Percentiles rank a stretch among this genome's conserved stretches.
Evolutionary conservation across 2,888 invertebrate species (phyloP).

Genomic region (Amiota mariae): DNA sequence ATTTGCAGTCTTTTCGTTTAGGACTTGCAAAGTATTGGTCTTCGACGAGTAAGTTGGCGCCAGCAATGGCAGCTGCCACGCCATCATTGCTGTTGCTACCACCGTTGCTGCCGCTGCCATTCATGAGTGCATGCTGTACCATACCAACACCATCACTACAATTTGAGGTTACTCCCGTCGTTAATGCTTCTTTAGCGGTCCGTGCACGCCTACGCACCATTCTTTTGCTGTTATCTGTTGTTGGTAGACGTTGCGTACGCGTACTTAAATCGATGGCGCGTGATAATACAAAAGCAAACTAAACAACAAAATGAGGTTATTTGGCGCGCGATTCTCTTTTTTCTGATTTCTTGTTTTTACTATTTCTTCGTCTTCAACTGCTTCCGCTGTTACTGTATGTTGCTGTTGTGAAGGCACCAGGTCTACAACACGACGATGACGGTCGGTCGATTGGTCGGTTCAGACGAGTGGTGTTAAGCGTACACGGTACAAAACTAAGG

Average conservation of each 20-base stretch:
- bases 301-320: conserved; percentile 29
- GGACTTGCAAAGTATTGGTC: conserved; percentile 73
- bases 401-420: neutral
- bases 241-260: conserved; percentile 19
- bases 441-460: neutral
- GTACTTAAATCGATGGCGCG: conserved; percentile 30
- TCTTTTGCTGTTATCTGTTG: conserved; percentile 44
- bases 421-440: neutral
- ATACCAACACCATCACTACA: conserved; percentile 39
- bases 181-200: conserved; percentile 53
- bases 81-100: conserved; percentile 34
- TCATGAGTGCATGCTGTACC: conserved; percentile 41
- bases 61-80: conserved; percentile 42
- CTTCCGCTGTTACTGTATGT: conserved; percentile 25
- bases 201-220: conserved; percentile 68
- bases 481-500: conserved; percentile 11
- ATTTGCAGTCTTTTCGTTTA: conserved; percentile 73
- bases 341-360: conserved; percentile 2
- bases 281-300: conserved; percentile 33
- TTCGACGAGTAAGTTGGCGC: conserved; percentile 64
- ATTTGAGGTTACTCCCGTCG: conserved; percentile 42
- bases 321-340: conserved; percentile 33
- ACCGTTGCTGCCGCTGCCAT: conserved; percentile 35
- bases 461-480: neutral
- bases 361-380: neutral